phyloP scores from a whole-genome alignment of 2,888 invertebrate species.

The Apantesis nais region DNA sequence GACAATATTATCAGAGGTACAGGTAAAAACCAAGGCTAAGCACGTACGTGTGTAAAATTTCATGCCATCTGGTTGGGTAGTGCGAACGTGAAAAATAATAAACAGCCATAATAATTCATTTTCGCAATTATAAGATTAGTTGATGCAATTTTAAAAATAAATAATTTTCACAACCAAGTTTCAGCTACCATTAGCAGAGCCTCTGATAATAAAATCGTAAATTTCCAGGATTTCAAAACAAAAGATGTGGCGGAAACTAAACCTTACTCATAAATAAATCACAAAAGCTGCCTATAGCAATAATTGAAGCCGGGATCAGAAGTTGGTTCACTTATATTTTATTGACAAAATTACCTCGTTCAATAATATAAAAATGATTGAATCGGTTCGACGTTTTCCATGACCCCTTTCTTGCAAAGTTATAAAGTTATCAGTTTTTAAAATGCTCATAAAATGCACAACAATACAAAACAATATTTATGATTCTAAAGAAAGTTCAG shows the following conservation, averaged over 20 bases:
- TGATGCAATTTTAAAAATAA: not conserved
- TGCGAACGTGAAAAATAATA: not conserved
- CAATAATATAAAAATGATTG: not conserved
- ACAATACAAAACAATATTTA: not conserved
- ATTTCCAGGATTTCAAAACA: not conserved
- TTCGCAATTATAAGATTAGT: not conserved
- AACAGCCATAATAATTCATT: not conserved
- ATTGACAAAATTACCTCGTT: conserved; percentile 17
- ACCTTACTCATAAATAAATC: not conserved
- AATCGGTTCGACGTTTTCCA: not conserved
- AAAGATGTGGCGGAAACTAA: not conserved
- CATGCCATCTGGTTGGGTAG: not conserved
- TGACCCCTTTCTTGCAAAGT: not conserved
- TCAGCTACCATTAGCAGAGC: not conserved
- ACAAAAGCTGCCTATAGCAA: not conserved
- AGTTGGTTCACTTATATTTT: not conserved
- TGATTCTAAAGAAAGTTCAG: not conserved
- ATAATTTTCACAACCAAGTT: not conserved
- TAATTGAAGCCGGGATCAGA: too few species aligned
- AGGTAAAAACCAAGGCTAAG: too few species aligned
- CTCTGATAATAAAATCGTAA: not conserved
- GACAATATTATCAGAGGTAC: too few species aligned
- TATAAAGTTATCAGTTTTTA: not conserved
- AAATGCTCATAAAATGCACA: not conserved
- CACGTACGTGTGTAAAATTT: not conserved